Evolutionary conservation across 1,140 invertebrate species (phyloP), one percentile per base, ranked within the genome.

Genomic region (Zaprionus tsacasi): DNA sequence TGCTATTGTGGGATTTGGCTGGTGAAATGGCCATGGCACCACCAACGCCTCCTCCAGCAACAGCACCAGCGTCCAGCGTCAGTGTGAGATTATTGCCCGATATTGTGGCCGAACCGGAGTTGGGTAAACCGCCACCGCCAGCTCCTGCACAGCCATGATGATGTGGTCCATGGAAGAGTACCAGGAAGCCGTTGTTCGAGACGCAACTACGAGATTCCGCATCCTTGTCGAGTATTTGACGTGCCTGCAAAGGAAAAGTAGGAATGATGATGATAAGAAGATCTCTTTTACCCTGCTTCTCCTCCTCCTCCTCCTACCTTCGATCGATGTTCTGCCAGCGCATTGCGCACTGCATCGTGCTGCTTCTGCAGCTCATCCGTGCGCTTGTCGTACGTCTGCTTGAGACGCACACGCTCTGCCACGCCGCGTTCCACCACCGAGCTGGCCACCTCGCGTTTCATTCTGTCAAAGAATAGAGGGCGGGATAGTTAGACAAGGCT

Each of bases 351-450:
- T 73, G 95, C 94, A 86, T 97, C 96, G 86, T 98, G 96, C 76
- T 96, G 94, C 77, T 95, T 95, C 87, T 95, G 95, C 5, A 97
- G 93, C 68, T 96, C 95, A 78, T 97, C 95, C 78, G 95, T 95
- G 48, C 96, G 96, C 76, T 95, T 95, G 57, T 97, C 95, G 81
- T 96, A 97, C 55, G 96, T 94, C 82, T 96, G 94, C 66, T 95
- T 95, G 57, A 97, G 93, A 63, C 96, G 95, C 40, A 96, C 95
- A 36, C 97, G 95, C 93, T 98, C 97, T 27, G 95, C 95, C 38
- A 98, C 97, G 33, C 96, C 97, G 70, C 96, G 95, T 79, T 96
- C 96, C 45, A 98, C 96, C 2, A 97, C 96, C 50, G 95, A 94
- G 70, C 95, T 95, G 15, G 94, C 94, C 2, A 96, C 95, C 93